Base-by-base conservation (phyloP, 2,113 vertebrate species). In the cat (Felis catus) region DNA sequence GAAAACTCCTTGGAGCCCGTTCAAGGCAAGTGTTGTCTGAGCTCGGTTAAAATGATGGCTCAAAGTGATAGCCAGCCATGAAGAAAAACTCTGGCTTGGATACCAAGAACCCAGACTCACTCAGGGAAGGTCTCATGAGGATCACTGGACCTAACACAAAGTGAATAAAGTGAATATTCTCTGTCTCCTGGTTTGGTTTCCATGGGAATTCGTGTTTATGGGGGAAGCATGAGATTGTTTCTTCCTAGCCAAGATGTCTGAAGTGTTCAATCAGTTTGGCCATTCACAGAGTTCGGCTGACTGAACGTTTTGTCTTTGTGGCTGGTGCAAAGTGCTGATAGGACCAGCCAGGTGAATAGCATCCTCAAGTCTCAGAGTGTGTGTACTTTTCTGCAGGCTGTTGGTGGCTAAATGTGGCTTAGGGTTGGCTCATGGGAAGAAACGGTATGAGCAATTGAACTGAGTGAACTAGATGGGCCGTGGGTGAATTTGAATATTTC, bases 161-260 rank as follows among this genome's bases (percentile, higher is more conserved):
- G 23, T 13, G 88, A 97, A 96, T 93, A 86, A 95, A 94, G 23
- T 13, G 88, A 88, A 55, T 76, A 83, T 71, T 36, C 58, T 97
- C 39, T 71, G 81, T 94, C 74, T 97, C n/a, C 31, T 68, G 66
- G 93, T 95, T 95, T 96, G 53, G 97, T 98, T 97, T 98, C 97
- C 97, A 98, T 97, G 95, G 96, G 39, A 95, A 98, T 88, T 90
- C 89, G 31, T 97, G 39, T 98, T 98, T 97, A 68, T 73, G 80
- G 81, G 93, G 93, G 96, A 97, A 97, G 88, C 76, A 91, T 88
- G 76, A 66, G 61, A 93, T 82, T 76, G 39, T 90, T 58, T 76
- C 45, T 91, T 95, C n/a, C 51, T 81, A 91, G 96, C 95, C 91
- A 93, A 48, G 80, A 78, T 97, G 93, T 97, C 81, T 97, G 88